A percentile compares a stretch with the other conserved stretches of the same genome.
These are phyloP conservation scores for Alligator mississippiensis DNA, from an alignment of 2,113 vertebrate species.

Conservation along the genomic window DNA sequence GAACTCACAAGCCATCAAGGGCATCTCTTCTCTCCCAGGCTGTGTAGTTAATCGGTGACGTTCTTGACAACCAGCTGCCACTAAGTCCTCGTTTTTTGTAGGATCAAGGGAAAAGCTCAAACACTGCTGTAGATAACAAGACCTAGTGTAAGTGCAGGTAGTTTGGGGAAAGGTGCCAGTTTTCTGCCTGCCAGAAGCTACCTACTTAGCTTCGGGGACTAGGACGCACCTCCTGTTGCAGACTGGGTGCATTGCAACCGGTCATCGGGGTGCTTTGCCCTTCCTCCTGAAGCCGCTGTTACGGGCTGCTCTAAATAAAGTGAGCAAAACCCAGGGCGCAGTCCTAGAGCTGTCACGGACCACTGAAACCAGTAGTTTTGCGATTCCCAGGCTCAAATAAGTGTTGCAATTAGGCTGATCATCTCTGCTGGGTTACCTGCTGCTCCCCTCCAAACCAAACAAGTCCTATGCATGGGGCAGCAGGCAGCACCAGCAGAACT, in stretches of 20 bases:
- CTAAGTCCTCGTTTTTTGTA: not conserved
- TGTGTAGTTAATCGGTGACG: not conserved
- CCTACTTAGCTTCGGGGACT: not conserved
- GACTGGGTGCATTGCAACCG: not conserved
- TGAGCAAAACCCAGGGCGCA: too few relatives aligned
- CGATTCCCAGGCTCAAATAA: too few relatives aligned
- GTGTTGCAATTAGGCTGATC: too few relatives aligned
- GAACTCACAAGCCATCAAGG: not conserved
- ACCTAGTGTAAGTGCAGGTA: not conserved
- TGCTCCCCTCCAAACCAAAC: too few relatives aligned
- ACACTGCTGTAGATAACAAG: not conserved
- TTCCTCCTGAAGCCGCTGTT: not conserved
- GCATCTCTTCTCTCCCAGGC: not conserved
- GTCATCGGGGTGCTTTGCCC: not conserved
- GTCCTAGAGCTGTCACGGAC: too few relatives aligned
- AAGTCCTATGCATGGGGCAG: too few relatives aligned
- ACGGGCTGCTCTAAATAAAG: not conserved
- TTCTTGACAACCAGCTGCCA: not conserved
- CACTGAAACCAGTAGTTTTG: too few relatives aligned
- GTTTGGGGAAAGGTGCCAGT: not conserved
- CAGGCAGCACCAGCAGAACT: too few relatives aligned
- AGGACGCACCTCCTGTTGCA: not conserved
- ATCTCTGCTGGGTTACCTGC: too few relatives aligned
- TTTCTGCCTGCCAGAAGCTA: not conserved
- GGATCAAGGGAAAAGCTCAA: not conserved